Conservation (phyloP, 1,140 invertebrate species). For the Anoplolepis gracilipes region DNA sequence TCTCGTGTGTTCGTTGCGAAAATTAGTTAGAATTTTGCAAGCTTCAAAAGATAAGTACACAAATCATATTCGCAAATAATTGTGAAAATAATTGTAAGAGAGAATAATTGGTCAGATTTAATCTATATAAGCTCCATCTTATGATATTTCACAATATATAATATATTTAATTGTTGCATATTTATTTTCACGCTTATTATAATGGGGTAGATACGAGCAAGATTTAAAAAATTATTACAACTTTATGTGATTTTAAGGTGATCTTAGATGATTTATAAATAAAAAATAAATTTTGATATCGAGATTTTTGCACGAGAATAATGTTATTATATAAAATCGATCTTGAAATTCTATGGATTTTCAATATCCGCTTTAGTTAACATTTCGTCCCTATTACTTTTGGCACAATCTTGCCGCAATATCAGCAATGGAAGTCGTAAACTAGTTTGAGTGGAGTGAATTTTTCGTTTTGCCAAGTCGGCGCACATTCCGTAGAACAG, state of each 20-base stretch:
- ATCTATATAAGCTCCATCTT: not conserved
- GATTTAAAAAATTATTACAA: not conserved
- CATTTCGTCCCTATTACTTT: conserved; percentile 14
- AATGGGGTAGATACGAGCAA: not conserved
- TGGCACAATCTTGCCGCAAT: conserved; percentile 47
- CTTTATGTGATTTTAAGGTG: not conserved
- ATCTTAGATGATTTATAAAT: not conserved
- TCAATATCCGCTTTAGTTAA: conserved; percentile 45
- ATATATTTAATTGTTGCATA: not conserved
- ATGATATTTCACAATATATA: not conserved
- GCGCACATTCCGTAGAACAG: conserved; percentile 29
- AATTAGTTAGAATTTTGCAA: not conserved
- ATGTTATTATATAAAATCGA: conserved; percentile 17
- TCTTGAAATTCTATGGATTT: not conserved
- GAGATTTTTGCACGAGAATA: not conserved
- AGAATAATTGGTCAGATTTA: not conserved
- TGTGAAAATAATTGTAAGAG: not conserved
- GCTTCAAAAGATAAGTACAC: not conserved
- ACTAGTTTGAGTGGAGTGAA: conserved; percentile 49
- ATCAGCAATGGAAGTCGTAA: conserved; percentile 49
- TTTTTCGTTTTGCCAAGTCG: conserved; percentile 50
- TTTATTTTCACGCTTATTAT: not conserved
- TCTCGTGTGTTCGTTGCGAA: not conserved
- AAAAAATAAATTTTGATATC: not conserved
- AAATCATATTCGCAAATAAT: not conserved